Evolutionary conservation across 2,888 invertebrate species (phyloP).

Genomic region (Malthinus flaveolus): DNA sequence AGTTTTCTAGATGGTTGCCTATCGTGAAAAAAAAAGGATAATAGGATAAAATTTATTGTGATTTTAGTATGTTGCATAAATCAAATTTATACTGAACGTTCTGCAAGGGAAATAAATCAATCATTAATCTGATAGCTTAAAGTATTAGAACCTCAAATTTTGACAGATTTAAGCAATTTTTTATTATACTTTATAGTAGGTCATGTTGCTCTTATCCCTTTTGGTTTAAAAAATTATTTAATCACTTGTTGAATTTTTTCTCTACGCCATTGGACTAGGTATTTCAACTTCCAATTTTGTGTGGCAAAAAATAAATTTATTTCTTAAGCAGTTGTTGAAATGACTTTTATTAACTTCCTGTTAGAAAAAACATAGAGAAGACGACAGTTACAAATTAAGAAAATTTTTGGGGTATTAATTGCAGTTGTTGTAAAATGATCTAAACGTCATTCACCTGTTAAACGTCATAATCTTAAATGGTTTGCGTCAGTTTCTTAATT

Average conservation of each 20-base stretch:
- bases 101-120: conserved; percentile 6
- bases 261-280: background rate
- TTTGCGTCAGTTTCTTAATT: conserved; percentile 38
- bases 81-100: background rate
- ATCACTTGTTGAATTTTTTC: background rate
- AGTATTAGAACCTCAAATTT: conserved; percentile 4
- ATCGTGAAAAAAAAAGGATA: background rate
- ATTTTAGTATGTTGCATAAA: conserved; percentile 1
- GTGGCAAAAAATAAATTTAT: conserved; percentile 12
- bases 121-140: conserved; percentile 5
- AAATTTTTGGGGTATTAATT: conserved; percentile 23
- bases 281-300: background rate
- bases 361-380: conserved; percentile 11
- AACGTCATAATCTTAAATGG: conserved; percentile 39
- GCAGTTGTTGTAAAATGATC: conserved; percentile 30
- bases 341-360: conserved; percentile 17
- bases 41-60: background rate
- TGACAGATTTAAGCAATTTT: conserved; percentile 8
- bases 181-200: background rate
- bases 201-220: background rate
- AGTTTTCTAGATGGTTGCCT: no score
- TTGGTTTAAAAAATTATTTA: background rate
- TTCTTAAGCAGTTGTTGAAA: conserved; percentile 22
- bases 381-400: conserved; percentile 32
- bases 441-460: conserved; percentile 30